phyloP scores from a whole-genome alignment of 2,888 invertebrate genomes.

The Argyresthia albistria region DNA sequence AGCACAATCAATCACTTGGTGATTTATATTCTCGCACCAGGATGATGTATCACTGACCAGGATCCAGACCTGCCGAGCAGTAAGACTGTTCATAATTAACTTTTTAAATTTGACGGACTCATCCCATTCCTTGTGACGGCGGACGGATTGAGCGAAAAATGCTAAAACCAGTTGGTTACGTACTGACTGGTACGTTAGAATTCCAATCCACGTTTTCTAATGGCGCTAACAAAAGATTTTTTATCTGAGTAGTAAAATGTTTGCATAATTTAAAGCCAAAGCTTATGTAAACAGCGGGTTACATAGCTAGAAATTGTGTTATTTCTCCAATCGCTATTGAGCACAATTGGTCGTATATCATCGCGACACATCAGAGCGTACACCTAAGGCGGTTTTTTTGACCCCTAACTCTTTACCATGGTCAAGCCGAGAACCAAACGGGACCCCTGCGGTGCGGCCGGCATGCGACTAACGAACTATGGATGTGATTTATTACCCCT shows the following conservation, averaged over 20 bases:
- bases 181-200: conserved; percentile 18
- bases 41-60: conserved; percentile 59
- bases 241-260: conserved; percentile 23
- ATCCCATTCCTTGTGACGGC: conserved; percentile 36
- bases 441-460: conserved; percentile 53
- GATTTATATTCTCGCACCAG: conserved; percentile 60
- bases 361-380: conserved; percentile 60
- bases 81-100: conserved; percentile 68
- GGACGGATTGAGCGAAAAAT: neutral
- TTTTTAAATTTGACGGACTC: conserved; percentile 66
- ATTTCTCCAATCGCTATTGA: neutral
- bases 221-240: conserved; percentile 27
- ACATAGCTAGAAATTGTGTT: no score
- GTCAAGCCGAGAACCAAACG: conserved; percentile 54
- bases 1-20: conserved; percentile 64
- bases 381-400: conserved; percentile 22
- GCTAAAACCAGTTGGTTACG: conserved; percentile 30
- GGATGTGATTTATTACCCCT: conserved; percentile 52
- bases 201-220: conserved; percentile 26
- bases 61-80: conserved; percentile 33
- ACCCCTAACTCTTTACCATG: conserved; percentile 40
- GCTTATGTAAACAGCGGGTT: neutral
- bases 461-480: conserved; percentile 64
- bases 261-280: conserved; percentile 22
- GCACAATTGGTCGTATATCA: conserved; percentile 43